These are phyloP conservation scores for Pristionchus exspectatus DNA, from an alignment of 2,888 invertebrate species.

Conservation along the genomic window DNA sequence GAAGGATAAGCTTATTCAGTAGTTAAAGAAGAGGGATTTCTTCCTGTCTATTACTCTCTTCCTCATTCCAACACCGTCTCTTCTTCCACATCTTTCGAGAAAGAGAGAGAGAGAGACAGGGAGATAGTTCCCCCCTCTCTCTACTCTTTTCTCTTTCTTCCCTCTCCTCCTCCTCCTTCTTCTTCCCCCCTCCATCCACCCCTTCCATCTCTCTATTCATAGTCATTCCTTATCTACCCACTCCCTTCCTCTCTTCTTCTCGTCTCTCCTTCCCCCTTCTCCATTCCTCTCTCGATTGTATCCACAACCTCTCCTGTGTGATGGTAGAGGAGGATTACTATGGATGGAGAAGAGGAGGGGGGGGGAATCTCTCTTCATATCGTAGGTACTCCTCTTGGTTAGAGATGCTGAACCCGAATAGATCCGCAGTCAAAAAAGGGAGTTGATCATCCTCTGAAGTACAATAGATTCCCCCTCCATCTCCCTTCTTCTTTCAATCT, in stretches of 20 bases:
- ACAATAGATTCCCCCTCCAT: not conserved
- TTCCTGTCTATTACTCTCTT: not conserved
- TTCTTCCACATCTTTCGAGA: conserved; percentile 26
- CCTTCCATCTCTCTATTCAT: conserved; percentile 43
- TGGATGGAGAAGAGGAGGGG: not conserved
- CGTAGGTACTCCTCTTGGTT: not conserved
- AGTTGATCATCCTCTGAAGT: conserved; percentile 1
- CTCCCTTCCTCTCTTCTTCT: not conserved
- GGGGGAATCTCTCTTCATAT: conserved; percentile 8
- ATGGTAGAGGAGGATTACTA: conserved; percentile 40
- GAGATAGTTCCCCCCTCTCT: not conserved
- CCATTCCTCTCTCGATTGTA: conserved; percentile 27
- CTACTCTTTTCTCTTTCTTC: not conserved
- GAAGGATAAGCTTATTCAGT: not conserved
- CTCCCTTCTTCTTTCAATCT: not conserved
- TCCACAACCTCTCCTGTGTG: conserved; percentile 29
- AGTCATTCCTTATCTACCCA: conserved; percentile 43
- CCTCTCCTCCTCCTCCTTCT: conserved; percentile 24
- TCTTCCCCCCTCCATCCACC: not conserved
- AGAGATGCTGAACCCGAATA: not conserved
- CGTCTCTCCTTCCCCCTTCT: not conserved
- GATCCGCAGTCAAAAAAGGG: not conserved
- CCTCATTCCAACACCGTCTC: conserved; percentile 42
- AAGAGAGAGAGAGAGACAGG: not conserved
- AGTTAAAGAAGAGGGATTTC: not conserved